phyloP scores from a whole-genome alignment of 1,140 invertebrate species.

The Ceratosolen solmsi region DNA sequence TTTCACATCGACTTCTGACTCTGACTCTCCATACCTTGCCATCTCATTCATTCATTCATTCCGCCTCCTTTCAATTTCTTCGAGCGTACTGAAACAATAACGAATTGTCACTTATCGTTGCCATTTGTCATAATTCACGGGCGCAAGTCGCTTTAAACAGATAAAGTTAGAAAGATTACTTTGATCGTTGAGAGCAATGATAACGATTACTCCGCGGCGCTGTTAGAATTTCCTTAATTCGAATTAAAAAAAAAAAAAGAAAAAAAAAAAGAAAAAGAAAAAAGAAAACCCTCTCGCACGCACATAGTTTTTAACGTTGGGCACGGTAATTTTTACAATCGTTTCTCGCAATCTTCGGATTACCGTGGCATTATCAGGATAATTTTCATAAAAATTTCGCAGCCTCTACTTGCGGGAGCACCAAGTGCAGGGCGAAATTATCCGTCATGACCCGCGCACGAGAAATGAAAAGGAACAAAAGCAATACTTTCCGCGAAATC shows the following conservation, averaged over 20 bases:
- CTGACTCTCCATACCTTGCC: neutral
- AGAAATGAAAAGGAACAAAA: neutral
- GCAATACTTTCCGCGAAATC: neutral
- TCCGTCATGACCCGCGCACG: neutral
- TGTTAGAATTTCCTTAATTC: neutral
- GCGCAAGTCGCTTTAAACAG: neutral
- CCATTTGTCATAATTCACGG: constrained; percentile 1
- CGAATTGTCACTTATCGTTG: neutral
- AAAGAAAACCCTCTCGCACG: too few species aligned
- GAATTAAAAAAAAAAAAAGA: neutral
- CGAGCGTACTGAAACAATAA: neutral
- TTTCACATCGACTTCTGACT: neutral
- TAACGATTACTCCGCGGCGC: neutral
- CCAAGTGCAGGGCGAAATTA: neutral
- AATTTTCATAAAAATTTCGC: neutral
- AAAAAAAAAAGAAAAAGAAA: too few species aligned
- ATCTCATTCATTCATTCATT: neutral
- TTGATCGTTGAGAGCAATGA: neutral
- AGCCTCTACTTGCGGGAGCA: neutral
- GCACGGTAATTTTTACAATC: constrained; percentile 2
- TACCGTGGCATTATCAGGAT: neutral
- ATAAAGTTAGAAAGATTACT: neutral
- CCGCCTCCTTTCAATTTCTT: neutral
- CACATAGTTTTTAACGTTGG: neutral
- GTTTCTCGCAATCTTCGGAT: neutral